phyloP scores from a whole-genome alignment of 2,113 vertebrate species.

The Tonatia bakeri region DNA sequence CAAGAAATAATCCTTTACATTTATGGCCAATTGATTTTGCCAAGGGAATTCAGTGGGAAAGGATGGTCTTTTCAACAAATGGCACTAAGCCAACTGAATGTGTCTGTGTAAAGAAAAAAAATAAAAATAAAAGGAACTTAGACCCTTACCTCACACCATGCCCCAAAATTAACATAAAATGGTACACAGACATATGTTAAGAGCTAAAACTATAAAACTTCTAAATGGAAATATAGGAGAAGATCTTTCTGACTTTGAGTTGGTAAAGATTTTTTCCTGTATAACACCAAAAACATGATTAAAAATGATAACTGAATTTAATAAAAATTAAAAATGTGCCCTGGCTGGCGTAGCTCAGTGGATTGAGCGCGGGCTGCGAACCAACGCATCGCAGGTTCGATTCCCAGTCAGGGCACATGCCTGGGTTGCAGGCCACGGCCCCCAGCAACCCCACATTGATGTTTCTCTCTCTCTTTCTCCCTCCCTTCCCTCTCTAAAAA shows the following conservation, averaged over 20 bases:
- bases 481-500: too few species aligned
- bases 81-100: background rate
- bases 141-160: background rate
- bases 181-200: background rate
- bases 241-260: background rate
- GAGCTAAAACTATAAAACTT: slow-evolving; percentile 24
- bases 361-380: too few species aligned
- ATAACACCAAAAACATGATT: background rate
- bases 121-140: background rate
- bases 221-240: background rate
- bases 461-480: too few species aligned
- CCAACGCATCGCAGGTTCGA: too few species aligned
- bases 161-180: background rate
- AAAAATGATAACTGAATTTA: background rate
- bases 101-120: background rate
- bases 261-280: background rate
- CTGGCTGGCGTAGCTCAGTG: too few species aligned
- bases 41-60: background rate
- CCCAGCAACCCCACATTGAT: too few species aligned
- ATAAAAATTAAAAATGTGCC: background rate
- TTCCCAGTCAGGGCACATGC: too few species aligned
- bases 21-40: background rate
- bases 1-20: background rate
- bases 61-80: background rate
- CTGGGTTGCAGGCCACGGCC: too few species aligned